Evolutionary conservation across 2,888 invertebrate genomes (phyloP).

Genomic region (Cataglyphis albicans): DNA sequence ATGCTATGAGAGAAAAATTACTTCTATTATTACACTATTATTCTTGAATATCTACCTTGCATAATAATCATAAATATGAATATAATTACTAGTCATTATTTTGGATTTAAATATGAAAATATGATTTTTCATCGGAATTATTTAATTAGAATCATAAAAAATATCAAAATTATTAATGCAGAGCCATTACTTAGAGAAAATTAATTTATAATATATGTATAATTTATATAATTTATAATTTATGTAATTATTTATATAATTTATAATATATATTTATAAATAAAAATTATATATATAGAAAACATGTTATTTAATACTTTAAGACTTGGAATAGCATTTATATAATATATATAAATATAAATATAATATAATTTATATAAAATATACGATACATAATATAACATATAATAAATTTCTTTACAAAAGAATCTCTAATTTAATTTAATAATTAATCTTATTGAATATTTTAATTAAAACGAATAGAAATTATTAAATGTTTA

Average conservation of each 20-base stretch:
- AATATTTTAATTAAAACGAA: not conserved
- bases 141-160: not conserved
- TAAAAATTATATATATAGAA: not conserved
- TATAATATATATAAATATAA: not conserved
- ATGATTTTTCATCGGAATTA: slow-evolving; percentile 7
- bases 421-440: not conserved
- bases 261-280: not conserved
- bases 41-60: slow-evolving; percentile 9
- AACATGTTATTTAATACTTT: not conserved
- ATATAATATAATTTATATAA: no score
- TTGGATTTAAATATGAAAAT: not conserved
- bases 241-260: not conserved
- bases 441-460: not conserved
- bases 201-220: not conserved
- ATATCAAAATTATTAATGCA: not conserved
- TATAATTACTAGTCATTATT: slow-evolving; percentile 8
- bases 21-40: not conserved
- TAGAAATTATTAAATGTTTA: not conserved
- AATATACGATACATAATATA: no score
- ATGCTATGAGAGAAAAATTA: not conserved
- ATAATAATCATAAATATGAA: slow-evolving; percentile 3
- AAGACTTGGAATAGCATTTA: no score
- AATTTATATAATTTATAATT: not conserved
- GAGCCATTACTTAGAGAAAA: not conserved
- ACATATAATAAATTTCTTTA: not conserved